A percentile compares a stretch with the other conserved stretches of the same genome.
Evolutionary conservation across 1,140 invertebrate species (phyloP).

Genomic region (Zaprionus africanus): DNA sequence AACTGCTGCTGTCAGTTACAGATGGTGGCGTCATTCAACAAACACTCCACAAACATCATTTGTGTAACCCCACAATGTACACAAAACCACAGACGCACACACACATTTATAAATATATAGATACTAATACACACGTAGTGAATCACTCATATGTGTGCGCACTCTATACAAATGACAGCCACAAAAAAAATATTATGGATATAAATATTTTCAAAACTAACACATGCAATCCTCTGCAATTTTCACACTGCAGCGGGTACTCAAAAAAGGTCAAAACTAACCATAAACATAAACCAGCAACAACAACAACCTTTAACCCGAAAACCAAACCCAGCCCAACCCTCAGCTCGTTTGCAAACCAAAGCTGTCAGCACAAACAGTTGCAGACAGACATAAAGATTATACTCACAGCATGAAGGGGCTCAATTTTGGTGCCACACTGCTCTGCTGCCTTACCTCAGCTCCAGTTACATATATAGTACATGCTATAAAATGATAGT

Average conservation of each 20-base stretch:
- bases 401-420: constrained; percentile 49
- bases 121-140: constrained; percentile 22
- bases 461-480: constrained; percentile 28
- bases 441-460: constrained; percentile 13
- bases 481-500: constrained; percentile 9
- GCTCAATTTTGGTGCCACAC: constrained; percentile 14
- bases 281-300: constrained; percentile 31
- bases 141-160: too few relatives aligned
- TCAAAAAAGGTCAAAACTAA: constrained; percentile 28
- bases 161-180: constrained; percentile 59
- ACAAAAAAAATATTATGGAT: constrained; percentile 72
- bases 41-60: constrained; percentile 66
- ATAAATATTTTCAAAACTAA: constrained; percentile 71
- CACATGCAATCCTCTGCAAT: constrained; percentile 78
- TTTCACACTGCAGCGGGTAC: constrained; percentile 61
- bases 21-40: constrained; percentile 62
- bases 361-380: constrained; percentile 74
- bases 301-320: constrained; percentile 23
- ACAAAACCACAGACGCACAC: constrained; percentile 2
- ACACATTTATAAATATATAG: constrained; percentile 13
- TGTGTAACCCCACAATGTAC: constrained; percentile 53
- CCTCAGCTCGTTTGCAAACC: constrained; percentile 3
- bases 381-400: constrained; percentile 79
- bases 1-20: constrained; percentile 67
- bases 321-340: constrained; percentile 5